These are phyloP conservation scores for Orthosia gracilis DNA, from an alignment of 2,888 invertebrate species.

Conservation along the genomic window DNA sequence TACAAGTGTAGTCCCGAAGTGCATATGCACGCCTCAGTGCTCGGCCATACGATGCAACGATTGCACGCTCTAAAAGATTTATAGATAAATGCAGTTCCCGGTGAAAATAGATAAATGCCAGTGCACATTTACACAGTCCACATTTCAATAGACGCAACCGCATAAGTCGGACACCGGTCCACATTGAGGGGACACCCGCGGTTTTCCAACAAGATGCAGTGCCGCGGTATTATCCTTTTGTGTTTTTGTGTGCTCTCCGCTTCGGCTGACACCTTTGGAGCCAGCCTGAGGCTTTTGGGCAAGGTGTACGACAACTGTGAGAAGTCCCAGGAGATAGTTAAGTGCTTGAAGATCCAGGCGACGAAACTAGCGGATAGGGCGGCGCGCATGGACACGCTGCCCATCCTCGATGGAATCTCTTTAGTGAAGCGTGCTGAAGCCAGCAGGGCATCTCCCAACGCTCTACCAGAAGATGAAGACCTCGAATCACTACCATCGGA, in stretches of 20 bases:
- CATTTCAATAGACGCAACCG: slow-evolving; percentile 89
- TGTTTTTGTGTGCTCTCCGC: slow-evolving; percentile 82
- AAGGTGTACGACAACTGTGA: slow-evolving; percentile 92
- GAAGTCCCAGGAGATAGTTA: slow-evolving; percentile 92
- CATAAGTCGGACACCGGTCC: slow-evolving; percentile 65
- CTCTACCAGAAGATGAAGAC: slow-evolving; percentile 91
- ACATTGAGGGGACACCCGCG: slow-evolving; percentile 84
- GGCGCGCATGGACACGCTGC: slow-evolving; percentile 91
- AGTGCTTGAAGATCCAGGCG: slow-evolving; percentile 94
- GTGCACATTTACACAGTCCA: slow-evolving; percentile 88
- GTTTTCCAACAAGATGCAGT: slow-evolving; percentile 83
- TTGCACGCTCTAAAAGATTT: slow-evolving; percentile 92
- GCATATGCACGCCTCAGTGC: slow-evolving; percentile 85
- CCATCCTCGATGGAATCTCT: slow-evolving; percentile 92
- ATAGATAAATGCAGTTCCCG: slow-evolving; percentile 91
- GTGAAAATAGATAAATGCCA: slow-evolving; percentile 91
- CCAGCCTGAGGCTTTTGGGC: slow-evolving; percentile 88
- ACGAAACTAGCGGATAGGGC: slow-evolving; percentile 93
- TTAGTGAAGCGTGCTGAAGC: slow-evolving; percentile 88
- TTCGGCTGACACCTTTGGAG: slow-evolving; percentile 84
- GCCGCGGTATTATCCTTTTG: slow-evolving; percentile 85
- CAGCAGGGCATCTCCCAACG: slow-evolving; percentile 87
- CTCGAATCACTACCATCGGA: slow-evolving; percentile 91
- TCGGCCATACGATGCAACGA: slow-evolving; percentile 89
- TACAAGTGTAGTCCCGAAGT: slow-evolving; percentile 65